These are phyloP conservation scores for Choristoneura rosaceana DNA, from an alignment of 2,888 invertebrate species.

Conservation along the genomic window DNA sequence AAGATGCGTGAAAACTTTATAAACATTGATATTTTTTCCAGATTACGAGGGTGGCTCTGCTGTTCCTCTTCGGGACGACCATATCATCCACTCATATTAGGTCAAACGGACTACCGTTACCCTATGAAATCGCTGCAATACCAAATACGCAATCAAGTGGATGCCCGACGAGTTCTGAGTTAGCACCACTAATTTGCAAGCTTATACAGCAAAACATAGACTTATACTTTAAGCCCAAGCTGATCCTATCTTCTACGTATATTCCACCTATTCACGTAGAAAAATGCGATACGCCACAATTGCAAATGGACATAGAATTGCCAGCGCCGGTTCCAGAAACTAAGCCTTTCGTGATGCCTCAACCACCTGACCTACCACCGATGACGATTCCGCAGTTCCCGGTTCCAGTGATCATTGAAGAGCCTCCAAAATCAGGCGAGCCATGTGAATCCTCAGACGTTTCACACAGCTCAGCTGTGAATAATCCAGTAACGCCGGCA, in stretches of 20 bases:
- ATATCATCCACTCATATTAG: slow-evolving; percentile 14
- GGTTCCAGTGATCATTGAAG: slow-evolving; percentile 25
- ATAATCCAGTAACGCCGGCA: slow-evolving; percentile 26
- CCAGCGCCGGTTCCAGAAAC: slow-evolving; percentile 30
- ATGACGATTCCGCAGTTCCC: slow-evolving; percentile 39
- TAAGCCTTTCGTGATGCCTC: slow-evolving; percentile 41
- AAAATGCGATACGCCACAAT: slow-evolving; percentile 28
- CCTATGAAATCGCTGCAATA: not conserved
- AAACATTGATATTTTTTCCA: slow-evolving; percentile 17
- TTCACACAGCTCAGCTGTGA: slow-evolving; percentile 17
- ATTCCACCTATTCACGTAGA: slow-evolving; percentile 25
- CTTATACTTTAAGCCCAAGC: slow-evolving; percentile 20
- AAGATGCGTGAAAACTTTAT: not conserved
- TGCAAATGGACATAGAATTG: slow-evolving; percentile 33
- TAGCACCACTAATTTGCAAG: slow-evolving; percentile 36
- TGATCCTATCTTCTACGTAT: slow-evolving; percentile 26
- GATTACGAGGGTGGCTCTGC: slow-evolving; percentile 16
- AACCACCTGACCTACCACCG: slow-evolving; percentile 43
- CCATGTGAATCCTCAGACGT: slow-evolving; percentile 14
- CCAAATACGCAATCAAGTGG: slow-evolving; percentile 12
- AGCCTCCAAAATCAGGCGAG: slow-evolving; percentile 10
- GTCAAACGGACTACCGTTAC: not conserved
- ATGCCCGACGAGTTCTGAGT: slow-evolving; percentile 26
- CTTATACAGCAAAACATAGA: slow-evolving; percentile 25
- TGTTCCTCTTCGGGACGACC: slow-evolving; percentile 29